A percentile compares a stretch with the other conserved stretches of the same genome.
phyloP scores from a whole-genome alignment of 2,113 vertebrate genomes.

The Paramisgurnus dabryanus region DNA sequence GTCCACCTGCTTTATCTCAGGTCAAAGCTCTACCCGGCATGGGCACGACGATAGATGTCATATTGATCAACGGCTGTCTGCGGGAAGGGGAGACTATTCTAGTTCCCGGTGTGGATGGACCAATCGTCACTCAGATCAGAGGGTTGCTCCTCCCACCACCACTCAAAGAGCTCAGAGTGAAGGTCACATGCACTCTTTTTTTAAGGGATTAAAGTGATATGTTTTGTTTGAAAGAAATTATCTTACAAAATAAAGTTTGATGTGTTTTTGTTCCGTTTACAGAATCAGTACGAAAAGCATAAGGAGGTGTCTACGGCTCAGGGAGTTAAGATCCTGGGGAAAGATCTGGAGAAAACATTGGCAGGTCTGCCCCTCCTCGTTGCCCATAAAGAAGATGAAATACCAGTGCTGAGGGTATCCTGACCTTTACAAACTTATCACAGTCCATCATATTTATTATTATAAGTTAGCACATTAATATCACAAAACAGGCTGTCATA shows the following conservation, averaged over 20 bases:
- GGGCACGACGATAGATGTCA: conserved; percentile 98
- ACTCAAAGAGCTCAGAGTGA: conserved; percentile 94
- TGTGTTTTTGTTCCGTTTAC: neutral
- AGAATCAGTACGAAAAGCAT: conserved; percentile 98
- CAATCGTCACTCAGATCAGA: conserved; percentile 96
- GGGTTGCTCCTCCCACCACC: conserved; percentile 93
- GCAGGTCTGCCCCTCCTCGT: conserved; percentile 94
- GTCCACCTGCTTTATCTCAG: conserved; percentile 63
- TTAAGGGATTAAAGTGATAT: no score
- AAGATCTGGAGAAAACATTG: conserved; percentile 93
- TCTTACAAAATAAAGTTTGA: neutral
- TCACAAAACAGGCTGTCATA: no score
- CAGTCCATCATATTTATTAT: neutral
- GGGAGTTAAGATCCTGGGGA: conserved; percentile 97
- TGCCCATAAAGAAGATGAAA: conserved; percentile 90
- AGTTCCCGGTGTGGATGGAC: conserved; percentile 95
- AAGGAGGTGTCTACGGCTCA: conserved; percentile 93
- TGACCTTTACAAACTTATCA: neutral
- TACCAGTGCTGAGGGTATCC: conserved; percentile 89
- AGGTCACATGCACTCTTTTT: conserved; percentile 71
- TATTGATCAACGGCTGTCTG: conserved; percentile 90
- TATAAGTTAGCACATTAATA: no score
- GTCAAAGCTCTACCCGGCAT: conserved; percentile 97
- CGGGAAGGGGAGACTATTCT: conserved; percentile 95
- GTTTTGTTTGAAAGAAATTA: no score